A percentile compares a stretch with the other conserved stretches of the same genome.
Evolutionary conservation across 2,888 invertebrate genomes (phyloP).

Genomic region (Caenorhabditis sp.): DNA sequence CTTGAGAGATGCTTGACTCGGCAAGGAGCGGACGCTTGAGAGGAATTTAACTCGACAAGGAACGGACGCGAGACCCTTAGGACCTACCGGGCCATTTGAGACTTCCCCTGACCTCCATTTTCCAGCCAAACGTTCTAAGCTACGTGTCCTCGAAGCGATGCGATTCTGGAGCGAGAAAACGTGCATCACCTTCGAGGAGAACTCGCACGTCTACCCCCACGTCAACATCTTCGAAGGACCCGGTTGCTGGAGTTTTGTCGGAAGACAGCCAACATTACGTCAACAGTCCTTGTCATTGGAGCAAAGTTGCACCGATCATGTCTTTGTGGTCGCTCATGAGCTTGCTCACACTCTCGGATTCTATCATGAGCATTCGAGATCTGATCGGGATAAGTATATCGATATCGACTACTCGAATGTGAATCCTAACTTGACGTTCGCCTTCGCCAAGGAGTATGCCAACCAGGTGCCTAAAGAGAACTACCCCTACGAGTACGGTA

Average conservation of each 20-base stretch:
- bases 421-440: constrained; percentile 31
- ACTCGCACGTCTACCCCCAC: constrained; percentile 15
- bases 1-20: no score
- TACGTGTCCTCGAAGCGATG: constrained; percentile 40
- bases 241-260: constrained; percentile 54
- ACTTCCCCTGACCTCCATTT: neutral
- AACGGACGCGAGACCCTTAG: no score
- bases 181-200: constrained; percentile 40
- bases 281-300: constrained; percentile 41
- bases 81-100: no score
- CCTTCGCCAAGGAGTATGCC: constrained; percentile 33
- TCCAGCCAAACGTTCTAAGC: constrained; percentile 24
- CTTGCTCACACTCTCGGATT: constrained; percentile 54
- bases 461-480: neutral
- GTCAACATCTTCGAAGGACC: constrained; percentile 33
- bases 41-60: no score
- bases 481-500: constrained; percentile 52
- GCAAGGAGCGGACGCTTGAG: no score
- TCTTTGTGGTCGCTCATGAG: constrained; percentile 51
- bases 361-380: constrained; percentile 52
- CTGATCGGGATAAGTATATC: constrained; percentile 50
- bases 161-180: constrained; percentile 43
- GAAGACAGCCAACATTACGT: constrained; percentile 27
- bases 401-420: constrained; percentile 42
- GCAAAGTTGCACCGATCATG: constrained; percentile 40